Conservation (phyloP, 2,797 vertebrate species). For the Falco naumanni region DNA sequence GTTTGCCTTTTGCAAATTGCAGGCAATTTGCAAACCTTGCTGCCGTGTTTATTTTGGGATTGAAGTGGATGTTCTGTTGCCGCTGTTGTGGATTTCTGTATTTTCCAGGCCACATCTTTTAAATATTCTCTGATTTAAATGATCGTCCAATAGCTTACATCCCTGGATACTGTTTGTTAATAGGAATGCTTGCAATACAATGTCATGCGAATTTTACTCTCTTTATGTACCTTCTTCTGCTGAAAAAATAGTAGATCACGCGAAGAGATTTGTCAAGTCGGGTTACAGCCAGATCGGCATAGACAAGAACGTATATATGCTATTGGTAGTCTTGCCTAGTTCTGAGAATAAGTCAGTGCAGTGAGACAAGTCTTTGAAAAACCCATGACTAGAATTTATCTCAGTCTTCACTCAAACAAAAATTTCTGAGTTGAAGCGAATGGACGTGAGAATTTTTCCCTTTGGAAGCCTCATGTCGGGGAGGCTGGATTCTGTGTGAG, state of each 20-base stretch:
- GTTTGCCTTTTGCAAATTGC: conserved; percentile 7
- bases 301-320: not conserved
- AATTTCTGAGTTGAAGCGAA: not conserved
- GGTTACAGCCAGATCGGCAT: not conserved
- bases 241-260: not conserved
- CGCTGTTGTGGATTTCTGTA: not conserved
- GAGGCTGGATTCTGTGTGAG: not conserved
- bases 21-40: conserved; percentile 2
- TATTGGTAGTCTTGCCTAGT: not conserved
- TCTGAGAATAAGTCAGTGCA: not conserved
- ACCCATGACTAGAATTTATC: not conserved
- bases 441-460: not conserved
- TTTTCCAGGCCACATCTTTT: not conserved
- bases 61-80: not conserved
- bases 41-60: conserved; percentile 28
- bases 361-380: not conserved
- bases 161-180: not conserved
- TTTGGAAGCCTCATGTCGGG: not conserved
- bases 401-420: not conserved
- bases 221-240: not conserved
- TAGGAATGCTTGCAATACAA: not conserved
- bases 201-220: not conserved
- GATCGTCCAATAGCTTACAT: not conserved
- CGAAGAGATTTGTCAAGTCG: not conserved
- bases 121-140: not conserved